Evolutionary conservation across 2,888 invertebrate genomes (phyloP), one percentile per base, ranked within the genome.

Genomic region (Xestia sexstrigata): DNA sequence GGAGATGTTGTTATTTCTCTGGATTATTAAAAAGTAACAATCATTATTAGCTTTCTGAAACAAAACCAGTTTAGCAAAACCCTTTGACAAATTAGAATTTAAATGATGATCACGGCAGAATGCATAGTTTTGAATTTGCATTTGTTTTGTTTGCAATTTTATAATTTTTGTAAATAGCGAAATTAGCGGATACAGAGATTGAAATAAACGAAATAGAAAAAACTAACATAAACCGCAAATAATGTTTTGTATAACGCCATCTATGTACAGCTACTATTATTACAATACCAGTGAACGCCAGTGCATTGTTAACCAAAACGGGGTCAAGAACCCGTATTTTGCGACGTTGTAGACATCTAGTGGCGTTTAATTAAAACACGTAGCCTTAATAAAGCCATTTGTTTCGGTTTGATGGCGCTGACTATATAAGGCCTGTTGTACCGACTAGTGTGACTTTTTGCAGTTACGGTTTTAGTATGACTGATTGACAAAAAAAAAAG

Each of bases 261-360:
- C 79, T 79, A 47, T 39, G 20, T 49, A 15, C 20, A 69, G 9
- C 26, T 63, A 0, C 0, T 45, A n/a, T 45, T 60, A 62, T 30
- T 60, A 45, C 26, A 49, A 35, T 60, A 15, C 23, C 23, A 66
- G 42, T 23, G 15, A 35, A 20, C 20, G 4, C n/a, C n/a, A n/a
- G n/a, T n/a, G n/a, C n/a, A n/a, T n/a, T n/a, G n/a, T n/a, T n/a
- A 60, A 30, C 47, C 8, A 39, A 68, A 42, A 42, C 20, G 3
- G 17, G 6, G 17, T 23, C 4, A 26, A 45, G 4, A n/a, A 13
- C 3, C 11, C 1, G 4, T 52, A 1, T 26, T n/a, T 0, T 9
- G 0, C 23, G 3, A 26, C 5, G 35, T 23, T 45, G 1, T 13
- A n/a, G 84, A 83, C 84, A 81, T 83, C 84, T 81, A 79, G 60